These are phyloP conservation scores for Drosophila hamatofila DNA, from an alignment of 2,888 invertebrate species.

Conservation along the genomic window DNA sequence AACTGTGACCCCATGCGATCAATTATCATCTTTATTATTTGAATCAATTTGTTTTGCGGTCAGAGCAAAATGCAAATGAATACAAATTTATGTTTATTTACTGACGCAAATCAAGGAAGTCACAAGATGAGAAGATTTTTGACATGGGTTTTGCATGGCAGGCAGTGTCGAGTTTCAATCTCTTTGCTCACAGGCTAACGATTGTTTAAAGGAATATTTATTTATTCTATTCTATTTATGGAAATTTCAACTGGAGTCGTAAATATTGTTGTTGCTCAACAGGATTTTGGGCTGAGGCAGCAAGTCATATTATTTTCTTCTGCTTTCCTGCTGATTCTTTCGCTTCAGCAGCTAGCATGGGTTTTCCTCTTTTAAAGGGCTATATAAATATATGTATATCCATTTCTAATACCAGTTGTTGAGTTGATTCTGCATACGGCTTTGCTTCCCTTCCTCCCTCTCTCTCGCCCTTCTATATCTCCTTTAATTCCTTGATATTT, in stretches of 20 bases:
- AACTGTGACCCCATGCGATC: conserved; percentile 3
- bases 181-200: background rate
- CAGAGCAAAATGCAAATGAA: conserved; percentile 3
- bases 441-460: no score
- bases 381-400: background rate
- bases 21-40: conserved; percentile 40
- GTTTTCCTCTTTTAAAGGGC: background rate
- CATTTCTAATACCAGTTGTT: background rate
- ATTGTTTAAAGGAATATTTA: background rate
- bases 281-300: background rate
- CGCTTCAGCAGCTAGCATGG: background rate
- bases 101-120: conserved; percentile 13
- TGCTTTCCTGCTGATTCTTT: background rate
- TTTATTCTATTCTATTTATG: background rate
- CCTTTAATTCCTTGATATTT: background rate
- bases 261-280: background rate
- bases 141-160: background rate
- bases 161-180: background rate
- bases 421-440: no score
- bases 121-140: background rate
- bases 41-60: conserved; percentile 38
- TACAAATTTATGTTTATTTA: conserved; percentile 42
- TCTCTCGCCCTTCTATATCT: no score
- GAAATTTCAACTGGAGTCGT: background rate
- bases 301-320: background rate